These are phyloP conservation scores for Brachylomia viminalis DNA, from an alignment of 2,888 invertebrate genomes.

Conservation along the genomic window DNA sequence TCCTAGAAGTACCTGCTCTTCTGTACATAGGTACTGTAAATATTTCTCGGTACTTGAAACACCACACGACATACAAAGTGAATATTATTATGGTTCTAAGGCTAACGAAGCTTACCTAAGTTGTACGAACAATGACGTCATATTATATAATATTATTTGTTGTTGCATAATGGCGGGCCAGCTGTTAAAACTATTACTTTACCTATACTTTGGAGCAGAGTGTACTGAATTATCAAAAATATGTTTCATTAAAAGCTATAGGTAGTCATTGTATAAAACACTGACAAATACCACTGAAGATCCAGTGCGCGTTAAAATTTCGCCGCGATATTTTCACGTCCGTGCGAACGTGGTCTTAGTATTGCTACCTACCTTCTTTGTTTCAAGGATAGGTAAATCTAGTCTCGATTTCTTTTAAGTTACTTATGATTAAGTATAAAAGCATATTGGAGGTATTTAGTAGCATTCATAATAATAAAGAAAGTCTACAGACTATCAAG, in stretches of 20 bases:
- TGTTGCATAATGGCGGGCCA: constrained; percentile 39
- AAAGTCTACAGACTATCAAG: neutral
- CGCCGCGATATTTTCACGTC: too few relatives aligned
- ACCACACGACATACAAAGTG: constrained; percentile 2
- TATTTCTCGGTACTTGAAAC: constrained; percentile 1
- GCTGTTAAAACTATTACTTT: constrained; percentile 58
- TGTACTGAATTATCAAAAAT: constrained; percentile 25
- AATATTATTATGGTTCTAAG: constrained; percentile 19
- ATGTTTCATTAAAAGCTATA: neutral
- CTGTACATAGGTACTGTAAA: neutral
- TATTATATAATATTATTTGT: constrained; percentile 47
- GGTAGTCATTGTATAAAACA: neutral
- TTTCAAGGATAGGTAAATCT: neutral
- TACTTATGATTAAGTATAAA: neutral
- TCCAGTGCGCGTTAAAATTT: too few relatives aligned
- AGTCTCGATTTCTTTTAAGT: neutral
- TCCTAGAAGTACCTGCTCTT: neutral
- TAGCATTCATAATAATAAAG: neutral
- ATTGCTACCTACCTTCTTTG: neutral
- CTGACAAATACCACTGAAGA: neutral
- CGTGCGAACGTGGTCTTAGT: too few relatives aligned
- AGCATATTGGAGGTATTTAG: neutral
- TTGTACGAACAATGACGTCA: constrained; percentile 48
- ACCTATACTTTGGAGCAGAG: constrained; percentile 14
- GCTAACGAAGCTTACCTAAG: constrained; percentile 9